Evolutionary conservation across 37 sponge, comb jelly and placozoan species (phyloP).

Genomic region (Haliclona indistincta): DNA sequence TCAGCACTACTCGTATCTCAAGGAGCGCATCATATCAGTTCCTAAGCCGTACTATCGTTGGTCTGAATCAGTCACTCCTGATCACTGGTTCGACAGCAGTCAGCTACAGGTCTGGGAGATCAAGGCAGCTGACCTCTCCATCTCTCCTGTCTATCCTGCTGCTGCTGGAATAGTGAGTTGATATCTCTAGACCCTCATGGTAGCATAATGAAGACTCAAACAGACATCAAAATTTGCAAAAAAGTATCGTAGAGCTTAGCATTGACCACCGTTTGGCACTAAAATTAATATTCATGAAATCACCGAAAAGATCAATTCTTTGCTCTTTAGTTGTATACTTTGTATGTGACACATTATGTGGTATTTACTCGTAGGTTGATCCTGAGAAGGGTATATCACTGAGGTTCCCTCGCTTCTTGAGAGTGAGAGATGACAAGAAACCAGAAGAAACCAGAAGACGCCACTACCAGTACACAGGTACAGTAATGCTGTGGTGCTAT

Average conservation of each 20-base stretch:
- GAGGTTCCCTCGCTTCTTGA: constrained; percentile 94
- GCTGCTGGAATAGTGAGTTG: constrained; percentile 83
- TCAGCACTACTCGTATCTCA: constrained; percentile 73
- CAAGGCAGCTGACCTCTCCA: constrained; percentile 95
- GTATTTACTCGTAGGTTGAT: constrained; percentile 86
- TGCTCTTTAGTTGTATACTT: too few species aligned
- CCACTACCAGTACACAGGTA: constrained; percentile 87
- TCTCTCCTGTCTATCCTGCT: constrained; percentile 95
- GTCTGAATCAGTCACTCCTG: constrained; percentile 69
- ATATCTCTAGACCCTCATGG: too few species aligned
- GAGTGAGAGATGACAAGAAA: constrained; percentile 93
- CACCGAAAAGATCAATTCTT: too few species aligned
- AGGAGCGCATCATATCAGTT: constrained; percentile 69
- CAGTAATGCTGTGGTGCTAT: not conserved
- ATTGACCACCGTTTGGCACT: too few species aligned
- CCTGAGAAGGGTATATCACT: constrained; percentile 96
- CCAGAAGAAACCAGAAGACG: constrained; percentile 97
- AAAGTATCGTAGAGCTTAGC: too few species aligned
- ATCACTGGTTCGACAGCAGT: constrained; percentile 99
- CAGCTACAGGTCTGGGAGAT: constrained; percentile 97
- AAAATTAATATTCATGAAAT: too few species aligned
- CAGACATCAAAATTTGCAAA: too few species aligned
- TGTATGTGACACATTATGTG: too few species aligned
- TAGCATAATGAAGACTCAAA: too few species aligned
- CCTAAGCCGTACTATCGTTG: constrained; percentile 88